phyloP scores from a whole-genome alignment of 2,797 vertebrate species.

The Pachyuromys duprasi region DNA sequence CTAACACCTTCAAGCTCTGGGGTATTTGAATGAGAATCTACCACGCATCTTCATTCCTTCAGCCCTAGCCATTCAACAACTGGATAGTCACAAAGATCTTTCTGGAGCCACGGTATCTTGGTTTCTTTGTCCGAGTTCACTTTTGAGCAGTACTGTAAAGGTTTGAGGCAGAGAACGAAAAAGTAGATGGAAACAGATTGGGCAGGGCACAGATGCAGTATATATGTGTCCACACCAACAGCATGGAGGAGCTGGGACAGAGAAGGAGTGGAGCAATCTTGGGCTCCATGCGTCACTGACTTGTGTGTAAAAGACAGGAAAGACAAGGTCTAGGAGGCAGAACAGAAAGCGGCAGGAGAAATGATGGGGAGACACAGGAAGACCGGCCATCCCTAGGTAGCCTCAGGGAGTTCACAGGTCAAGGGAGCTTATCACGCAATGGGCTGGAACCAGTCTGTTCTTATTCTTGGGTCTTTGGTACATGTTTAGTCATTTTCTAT shows the following conservation, averaged over 20 bases:
- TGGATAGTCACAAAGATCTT: not conserved
- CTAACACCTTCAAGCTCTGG: not conserved
- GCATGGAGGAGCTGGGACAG: not conserved
- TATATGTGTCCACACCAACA: not conserved
- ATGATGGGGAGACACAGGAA: not conserved
- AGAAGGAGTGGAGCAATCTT: not conserved
- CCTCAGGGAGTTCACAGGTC: not conserved
- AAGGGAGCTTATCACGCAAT: not conserved
- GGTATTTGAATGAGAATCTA: not conserved
- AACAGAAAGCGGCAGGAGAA: not conserved
- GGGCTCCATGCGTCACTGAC: not conserved
- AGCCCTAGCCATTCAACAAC: not conserved
- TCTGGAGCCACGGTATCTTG: not conserved
- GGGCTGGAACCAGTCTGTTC: not conserved
- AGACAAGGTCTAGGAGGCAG: not conserved
- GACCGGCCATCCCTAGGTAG: not conserved
- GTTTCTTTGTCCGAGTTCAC: not conserved
- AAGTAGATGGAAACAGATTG: not conserved
- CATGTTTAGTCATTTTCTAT: no score
- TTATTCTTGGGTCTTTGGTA: no score
- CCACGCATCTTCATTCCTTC: not conserved
- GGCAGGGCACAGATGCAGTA: no score
- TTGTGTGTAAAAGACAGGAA: not conserved
- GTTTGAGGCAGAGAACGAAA: not conserved
- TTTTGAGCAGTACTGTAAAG: conserved; percentile 18